phyloP scores from a whole-genome alignment of 1,140 invertebrate species.

The Brachionus sp. region DNA sequence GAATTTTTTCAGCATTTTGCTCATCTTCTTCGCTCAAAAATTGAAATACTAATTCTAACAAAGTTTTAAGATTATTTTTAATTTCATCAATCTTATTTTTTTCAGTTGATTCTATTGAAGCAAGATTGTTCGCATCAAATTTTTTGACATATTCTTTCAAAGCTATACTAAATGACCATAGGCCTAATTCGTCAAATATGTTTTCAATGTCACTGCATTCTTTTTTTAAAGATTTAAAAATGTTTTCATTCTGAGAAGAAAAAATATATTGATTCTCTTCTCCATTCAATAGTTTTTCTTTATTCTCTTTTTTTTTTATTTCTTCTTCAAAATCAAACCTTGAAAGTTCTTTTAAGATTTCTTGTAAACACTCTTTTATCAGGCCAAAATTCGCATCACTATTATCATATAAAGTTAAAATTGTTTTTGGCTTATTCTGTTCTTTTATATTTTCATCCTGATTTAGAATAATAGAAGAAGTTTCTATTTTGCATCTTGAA shows the following conservation, averaged over 20 bases:
- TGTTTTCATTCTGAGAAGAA: constrained; percentile 19
- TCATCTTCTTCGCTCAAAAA: constrained; percentile 10
- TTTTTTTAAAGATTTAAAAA: not conserved
- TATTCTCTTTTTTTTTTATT: not conserved
- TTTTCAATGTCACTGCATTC: not conserved
- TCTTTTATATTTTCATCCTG: not conserved
- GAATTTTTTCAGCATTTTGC: not conserved
- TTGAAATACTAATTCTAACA: not conserved
- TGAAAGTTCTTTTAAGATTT: not conserved
- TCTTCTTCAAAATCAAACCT: not conserved
- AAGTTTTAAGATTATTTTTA: not conserved
- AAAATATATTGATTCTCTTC: not conserved
- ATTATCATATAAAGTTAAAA: not conserved
- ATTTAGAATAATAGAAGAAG: constrained; percentile 6
- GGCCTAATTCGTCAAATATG: not conserved
- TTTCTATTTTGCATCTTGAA: constrained; percentile 8
- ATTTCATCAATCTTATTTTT: not conserved
- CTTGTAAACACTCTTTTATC: not conserved
- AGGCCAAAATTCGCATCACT: not conserved
- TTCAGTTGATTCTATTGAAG: not conserved
- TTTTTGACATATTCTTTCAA: not conserved
- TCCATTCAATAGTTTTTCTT: not conserved
- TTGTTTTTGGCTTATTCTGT: not conserved
- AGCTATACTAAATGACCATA: not conserved
- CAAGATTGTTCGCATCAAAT: not conserved